These are phyloP conservation scores for Hypotaenidia okinawae DNA, from an alignment of 2,797 vertebrate species.

Conservation along the genomic window DNA sequence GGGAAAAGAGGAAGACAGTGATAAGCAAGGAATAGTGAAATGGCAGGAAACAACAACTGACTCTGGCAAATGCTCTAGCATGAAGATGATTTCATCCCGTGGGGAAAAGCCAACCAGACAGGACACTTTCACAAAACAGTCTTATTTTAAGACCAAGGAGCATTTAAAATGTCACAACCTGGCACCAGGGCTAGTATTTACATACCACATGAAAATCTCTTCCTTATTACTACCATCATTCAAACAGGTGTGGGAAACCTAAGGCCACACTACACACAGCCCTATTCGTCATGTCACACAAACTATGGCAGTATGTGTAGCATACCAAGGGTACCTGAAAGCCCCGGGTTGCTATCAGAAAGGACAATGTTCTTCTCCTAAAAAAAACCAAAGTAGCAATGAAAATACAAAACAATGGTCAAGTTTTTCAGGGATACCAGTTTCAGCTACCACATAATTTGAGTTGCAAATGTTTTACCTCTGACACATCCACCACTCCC, in stretches of 20 bases:
- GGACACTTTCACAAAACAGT: neutral
- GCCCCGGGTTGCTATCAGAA: neutral
- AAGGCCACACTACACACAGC: neutral
- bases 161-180: neutral
- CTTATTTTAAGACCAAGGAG: neutral
- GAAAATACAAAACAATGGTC: neutral
- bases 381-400: fast-evolving
- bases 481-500: neutral
- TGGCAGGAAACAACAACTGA: neutral
- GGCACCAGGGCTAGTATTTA: neutral
- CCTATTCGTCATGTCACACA: neutral
- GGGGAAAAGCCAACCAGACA: neutral
- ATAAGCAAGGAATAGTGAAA: neutral
- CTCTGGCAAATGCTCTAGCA: neutral
- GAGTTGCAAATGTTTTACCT: neutral
- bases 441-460: neutral
- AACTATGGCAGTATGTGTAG: neutral
- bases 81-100: neutral
- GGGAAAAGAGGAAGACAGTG: neutral
- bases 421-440: neutral
- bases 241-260: neutral
- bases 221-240: neutral
- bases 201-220: neutral
- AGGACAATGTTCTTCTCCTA: neutral
- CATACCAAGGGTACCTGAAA: neutral